Base-by-base conservation (phyloP, 53 echinoderm and acorn worm genomes). In the Astropecten irregularis region DNA sequence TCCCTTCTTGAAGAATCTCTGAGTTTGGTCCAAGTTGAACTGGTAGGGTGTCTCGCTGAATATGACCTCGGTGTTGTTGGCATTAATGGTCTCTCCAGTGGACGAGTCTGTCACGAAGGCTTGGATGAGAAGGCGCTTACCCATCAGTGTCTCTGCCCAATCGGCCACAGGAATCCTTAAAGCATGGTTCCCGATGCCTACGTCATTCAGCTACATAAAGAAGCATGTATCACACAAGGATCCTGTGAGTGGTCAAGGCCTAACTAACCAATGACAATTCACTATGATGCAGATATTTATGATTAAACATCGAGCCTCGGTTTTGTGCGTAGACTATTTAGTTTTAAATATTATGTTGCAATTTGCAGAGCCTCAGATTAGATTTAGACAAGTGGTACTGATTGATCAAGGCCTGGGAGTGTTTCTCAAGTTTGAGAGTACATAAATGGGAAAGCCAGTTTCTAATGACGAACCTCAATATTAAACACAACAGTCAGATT, bases 11-110 rank as follows among this genome's bases (percentile, higher is more conserved):
- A 86, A 95, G 63, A 77, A 83, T n/a, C 35, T 49, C 40, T 89
- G 71, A 2, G 93, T 96, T 28, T 68, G 56, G 13, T 88, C 85
- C 69, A 55, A 73, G 21, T 72, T 81, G 82, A 96, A 91, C 35
- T 79, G 66, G 85, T 93, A 96, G 11, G 89, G 91, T 68, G 73
- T 86, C 14, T 7, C n/a, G 10, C 84, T 91, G 85, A 96, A 91
- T 40, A 73, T 61, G 2, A 85, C 84, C n/a, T 84, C 66, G 10
- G 71, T 82, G 31, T 89, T 86, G 13, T 89, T 92, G 4, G 86
- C 68, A 52, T 81, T 85, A 68, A 91, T 89, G 7, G 61, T 73
- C 18, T 68, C 57, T 9, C 92, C 90, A 14, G 94, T 77, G 7
- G 94, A 83, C 22, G 26, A 10, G 50, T 97, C 97, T 0, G 84